These are phyloP conservation scores for Phyto melanocephala DNA, from an alignment of 2,888 invertebrate species.

Conservation along the genomic window DNA sequence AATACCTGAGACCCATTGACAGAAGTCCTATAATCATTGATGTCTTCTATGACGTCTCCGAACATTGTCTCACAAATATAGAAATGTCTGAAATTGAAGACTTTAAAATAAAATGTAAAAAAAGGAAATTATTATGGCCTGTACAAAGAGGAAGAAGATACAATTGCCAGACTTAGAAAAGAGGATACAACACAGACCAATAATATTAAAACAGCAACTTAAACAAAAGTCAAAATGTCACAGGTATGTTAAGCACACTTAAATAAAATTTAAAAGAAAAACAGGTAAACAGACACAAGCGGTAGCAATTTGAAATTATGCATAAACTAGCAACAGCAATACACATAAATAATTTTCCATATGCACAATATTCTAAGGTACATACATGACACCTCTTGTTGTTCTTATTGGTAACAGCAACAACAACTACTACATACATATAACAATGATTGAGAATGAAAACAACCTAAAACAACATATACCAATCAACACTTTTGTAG, in stretches of 20 bases:
- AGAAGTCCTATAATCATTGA: slow-evolving; percentile 57
- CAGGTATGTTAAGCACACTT: slow-evolving; percentile 29
- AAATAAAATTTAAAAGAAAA: not conserved
- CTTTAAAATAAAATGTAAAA: slow-evolving; percentile 3
- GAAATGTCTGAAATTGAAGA: slow-evolving; percentile 44
- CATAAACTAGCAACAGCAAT: slow-evolving; percentile 20
- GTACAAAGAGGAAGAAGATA: not conserved
- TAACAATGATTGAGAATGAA: slow-evolving; percentile 25
- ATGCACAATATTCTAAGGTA: slow-evolving; percentile 35
- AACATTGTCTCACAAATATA: slow-evolving; percentile 57
- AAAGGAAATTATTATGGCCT: not conserved
- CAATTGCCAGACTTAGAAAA: not conserved
- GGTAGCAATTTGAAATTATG: slow-evolving; percentile 32
- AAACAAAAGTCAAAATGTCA: slow-evolving; percentile 9
- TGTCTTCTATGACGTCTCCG: slow-evolving; percentile 47
- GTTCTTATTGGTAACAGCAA: not conserved
- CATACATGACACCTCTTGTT: slow-evolving; percentile 36
- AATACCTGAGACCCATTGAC: slow-evolving; percentile 23
- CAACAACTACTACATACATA: not conserved
- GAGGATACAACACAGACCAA: slow-evolving; percentile 48
- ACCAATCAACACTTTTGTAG: slow-evolving; percentile 44
- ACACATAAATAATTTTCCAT: slow-evolving; percentile 40
- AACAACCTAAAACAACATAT: slow-evolving; percentile 34
- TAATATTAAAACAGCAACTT: not conserved
- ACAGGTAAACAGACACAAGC: not conserved